Base-by-base conservation (phyloP, 2,797 vertebrate species). In the Chaunax sp. region DNA sequence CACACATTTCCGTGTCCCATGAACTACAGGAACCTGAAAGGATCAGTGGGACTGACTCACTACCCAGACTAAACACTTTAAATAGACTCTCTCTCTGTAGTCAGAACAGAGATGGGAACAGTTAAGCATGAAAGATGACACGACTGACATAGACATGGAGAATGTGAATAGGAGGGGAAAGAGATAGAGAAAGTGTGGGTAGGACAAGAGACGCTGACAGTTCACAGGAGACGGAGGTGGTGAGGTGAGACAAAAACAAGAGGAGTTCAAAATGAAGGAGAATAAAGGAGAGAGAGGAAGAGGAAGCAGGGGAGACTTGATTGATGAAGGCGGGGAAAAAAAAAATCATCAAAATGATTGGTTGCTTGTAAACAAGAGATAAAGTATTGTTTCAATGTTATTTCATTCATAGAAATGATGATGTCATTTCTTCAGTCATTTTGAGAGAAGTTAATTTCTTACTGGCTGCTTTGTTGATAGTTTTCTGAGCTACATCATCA, bases 81-180 rank as follows among this genome's bases (percentile, higher is more conserved):
- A n/a, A n/a, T n/a, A n/a, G n/a, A n/a, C n/a, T n/a, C n/a, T n/a
- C n/a, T n/a, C n/a, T n/a, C n/a, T n/a, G n/a, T n/a, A n/a, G n/a
- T n/a, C n/a, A n/a, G n/a, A n/a, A n/a, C n/a, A n/a, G n/a, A 26
- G 46, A 71, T 15, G 50, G 56, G 30, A 50, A 15, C 5, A 50
- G 33, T 64, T 78, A 49, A 75, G 47, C 82, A 64, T 69, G 69
- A 77, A 70, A 80, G 44, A 70, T 65, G 62, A 76, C 46, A 64
- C 25, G 20, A 25, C 26, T 13, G 20, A 72, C 26, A 18, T 25
- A 33, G 55, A 56, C 30, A 18, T 7, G 8, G 50, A 23, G 58
- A 12, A 30, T 41, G 22, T 23, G 33, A 72, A 45, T 11, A 22
- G 1, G 19, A 18, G 20, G 4, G 25, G 14, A 6, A 41, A 23